Evolutionary conservation across 2,113 vertebrate species (phyloP).

Genomic region (Willisornis vidua): DNA sequence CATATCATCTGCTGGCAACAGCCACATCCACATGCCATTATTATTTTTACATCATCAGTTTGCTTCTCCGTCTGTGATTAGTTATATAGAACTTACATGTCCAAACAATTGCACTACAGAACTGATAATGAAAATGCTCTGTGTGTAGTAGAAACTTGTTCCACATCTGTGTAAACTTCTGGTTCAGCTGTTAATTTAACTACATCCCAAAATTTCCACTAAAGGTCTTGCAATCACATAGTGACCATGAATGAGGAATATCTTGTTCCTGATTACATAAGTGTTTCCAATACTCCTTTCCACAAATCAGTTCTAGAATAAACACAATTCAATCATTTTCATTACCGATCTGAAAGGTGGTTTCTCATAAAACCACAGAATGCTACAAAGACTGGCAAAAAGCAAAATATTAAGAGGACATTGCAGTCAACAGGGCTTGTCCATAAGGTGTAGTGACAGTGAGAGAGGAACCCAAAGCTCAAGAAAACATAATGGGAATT

Average conservation of each 20-base stretch:
- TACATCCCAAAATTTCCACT: not conserved
- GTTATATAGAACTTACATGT: not conserved
- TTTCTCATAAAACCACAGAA: not conserved
- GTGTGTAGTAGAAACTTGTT: not conserved
- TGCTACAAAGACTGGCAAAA: not conserved
- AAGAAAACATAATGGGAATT: rapidly evolving
- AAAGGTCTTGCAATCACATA: not conserved
- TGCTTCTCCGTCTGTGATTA: not conserved
- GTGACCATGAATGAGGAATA: not conserved
- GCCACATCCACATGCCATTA: not conserved
- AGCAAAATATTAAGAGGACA: not conserved
- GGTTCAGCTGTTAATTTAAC: not conserved
- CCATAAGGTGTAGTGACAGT: not conserved
- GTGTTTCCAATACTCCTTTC: not conserved
- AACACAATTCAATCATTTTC: not conserved
- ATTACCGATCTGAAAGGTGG: not conserved
- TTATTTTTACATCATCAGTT: not conserved
- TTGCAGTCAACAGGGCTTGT: not conserved
- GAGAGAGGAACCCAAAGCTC: not conserved
- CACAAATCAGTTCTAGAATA: not conserved
- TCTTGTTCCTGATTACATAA: not conserved
- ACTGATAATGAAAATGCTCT: not conserved
- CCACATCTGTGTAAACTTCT: not conserved
- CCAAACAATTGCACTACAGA: not conserved
- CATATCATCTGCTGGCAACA: not conserved